A percentile compares a stretch with the other conserved stretches of the same genome.
Conservation (phyloP, 2,797 vertebrate genomes). For the Ficedula albicollis region DNA sequence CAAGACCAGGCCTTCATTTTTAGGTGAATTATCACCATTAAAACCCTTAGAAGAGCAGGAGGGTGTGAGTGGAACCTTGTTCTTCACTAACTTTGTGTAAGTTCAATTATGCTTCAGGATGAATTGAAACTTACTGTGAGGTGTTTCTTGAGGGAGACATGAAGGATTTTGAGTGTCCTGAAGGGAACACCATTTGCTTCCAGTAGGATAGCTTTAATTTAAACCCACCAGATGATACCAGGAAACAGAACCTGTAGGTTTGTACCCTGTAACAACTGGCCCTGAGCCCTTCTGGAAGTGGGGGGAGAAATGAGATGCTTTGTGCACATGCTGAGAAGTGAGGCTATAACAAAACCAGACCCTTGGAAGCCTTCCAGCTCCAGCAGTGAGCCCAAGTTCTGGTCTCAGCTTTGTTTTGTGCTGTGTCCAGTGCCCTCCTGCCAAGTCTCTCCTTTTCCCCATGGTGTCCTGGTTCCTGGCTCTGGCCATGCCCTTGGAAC, state of each 20-base stretch:
- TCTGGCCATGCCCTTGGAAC: not conserved
- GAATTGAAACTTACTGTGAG: not conserved
- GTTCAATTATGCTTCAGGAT: not conserved
- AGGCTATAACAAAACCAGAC: not conserved
- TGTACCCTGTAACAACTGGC: accelerated
- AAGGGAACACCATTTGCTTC: not conserved
- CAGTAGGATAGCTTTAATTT: not conserved
- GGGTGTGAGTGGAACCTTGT: not conserved
- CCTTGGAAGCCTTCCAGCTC: not conserved
- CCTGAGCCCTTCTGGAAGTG: not conserved
- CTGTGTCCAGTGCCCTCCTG: not conserved
- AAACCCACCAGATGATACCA: not conserved
- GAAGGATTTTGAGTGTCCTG: not conserved
- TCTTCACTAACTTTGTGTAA: not conserved
- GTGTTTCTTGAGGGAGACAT: not conserved
- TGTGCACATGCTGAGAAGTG: not conserved
- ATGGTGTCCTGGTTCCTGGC: accelerated
- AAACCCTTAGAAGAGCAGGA: not conserved
- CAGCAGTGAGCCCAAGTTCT: not conserved
- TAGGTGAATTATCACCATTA: not conserved
- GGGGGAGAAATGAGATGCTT: not conserved
- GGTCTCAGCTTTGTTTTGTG: not conserved
- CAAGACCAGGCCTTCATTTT: not conserved
- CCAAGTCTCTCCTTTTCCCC: not conserved
- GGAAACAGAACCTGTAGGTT: not conserved